Conservation (phyloP, 2,113 vertebrate genomes). For the Melanotaenia duboulayi region DNA sequence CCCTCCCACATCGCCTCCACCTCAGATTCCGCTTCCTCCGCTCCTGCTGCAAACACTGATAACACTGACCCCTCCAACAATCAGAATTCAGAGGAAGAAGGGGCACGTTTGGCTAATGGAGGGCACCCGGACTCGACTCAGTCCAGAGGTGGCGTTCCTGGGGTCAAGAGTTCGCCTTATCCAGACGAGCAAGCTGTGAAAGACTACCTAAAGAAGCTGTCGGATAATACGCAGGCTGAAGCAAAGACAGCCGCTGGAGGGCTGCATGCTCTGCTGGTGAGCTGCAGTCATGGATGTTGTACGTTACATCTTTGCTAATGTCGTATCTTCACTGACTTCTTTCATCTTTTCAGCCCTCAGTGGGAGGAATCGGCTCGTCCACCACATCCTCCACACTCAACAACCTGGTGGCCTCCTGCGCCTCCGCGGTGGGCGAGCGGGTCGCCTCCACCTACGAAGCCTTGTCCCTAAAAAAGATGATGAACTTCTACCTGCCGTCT, state of each 20-base stretch:
- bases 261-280: slow-evolving; percentile 71
- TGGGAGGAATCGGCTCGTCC: slow-evolving; percentile 44
- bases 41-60: background rate
- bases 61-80: background rate
- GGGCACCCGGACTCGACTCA: slow-evolving; percentile 18
- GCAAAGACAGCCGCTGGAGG: slow-evolving; percentile 66
- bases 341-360: slow-evolving; percentile 73
- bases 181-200: slow-evolving; percentile 85
- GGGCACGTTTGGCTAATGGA: slow-evolving; percentile 48
- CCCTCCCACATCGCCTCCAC: slow-evolving; percentile 35
- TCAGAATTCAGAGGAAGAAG: slow-evolving; percentile 24
- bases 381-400: slow-evolving; percentile 86
- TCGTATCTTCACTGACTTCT: background rate
- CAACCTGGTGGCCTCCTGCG: slow-evolving; percentile 93
- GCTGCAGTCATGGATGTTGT: slow-evolving; percentile 1
- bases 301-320: too few species aligned
- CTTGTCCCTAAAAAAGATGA: slow-evolving; percentile 94
- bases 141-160: slow-evolving; percentile 5
- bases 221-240: slow-evolving; percentile 74
- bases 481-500: slow-evolving; percentile 88
- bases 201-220: slow-evolving; percentile 83
- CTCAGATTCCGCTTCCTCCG: slow-evolving; percentile 10
- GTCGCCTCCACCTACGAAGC: slow-evolving; percentile 96
- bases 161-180: slow-evolving; percentile 72
- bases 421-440: slow-evolving; percentile 92